These are phyloP conservation scores for Phengaris arion DNA, from an alignment of 2,888 invertebrate species.

Conservation along the genomic window DNA sequence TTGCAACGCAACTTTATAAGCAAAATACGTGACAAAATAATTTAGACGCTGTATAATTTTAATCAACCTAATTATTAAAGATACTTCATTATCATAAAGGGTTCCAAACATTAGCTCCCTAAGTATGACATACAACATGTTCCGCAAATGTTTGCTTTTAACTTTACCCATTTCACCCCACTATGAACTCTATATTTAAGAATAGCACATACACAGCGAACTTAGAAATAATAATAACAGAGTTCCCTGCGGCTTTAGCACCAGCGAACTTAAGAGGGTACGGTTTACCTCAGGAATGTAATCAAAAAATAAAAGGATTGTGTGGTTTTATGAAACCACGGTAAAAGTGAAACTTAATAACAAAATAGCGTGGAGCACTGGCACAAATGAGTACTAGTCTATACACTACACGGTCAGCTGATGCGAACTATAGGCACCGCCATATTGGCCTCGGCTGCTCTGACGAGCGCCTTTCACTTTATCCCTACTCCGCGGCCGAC, in stretches of 20 bases:
- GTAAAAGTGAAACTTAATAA: no score
- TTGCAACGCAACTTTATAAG: not conserved
- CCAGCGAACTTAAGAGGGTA: not conserved
- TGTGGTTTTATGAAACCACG: no score
- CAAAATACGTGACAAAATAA: not conserved
- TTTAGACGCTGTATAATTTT: slow-evolving; percentile 16
- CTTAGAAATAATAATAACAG: not conserved
- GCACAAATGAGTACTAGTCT: no score
- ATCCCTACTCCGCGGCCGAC: no score
- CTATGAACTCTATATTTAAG: slow-evolving; percentile 13
- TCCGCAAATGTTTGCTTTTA: slow-evolving; percentile 16
- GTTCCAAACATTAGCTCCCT: not conserved
- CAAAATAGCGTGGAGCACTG: no score
- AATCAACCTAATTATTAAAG: slow-evolving; percentile 21
- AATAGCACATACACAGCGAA: not conserved
- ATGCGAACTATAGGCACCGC: no score
- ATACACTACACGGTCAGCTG: no score
- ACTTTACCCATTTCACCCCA: not conserved
- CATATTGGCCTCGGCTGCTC: no score
- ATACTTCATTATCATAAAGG: slow-evolving; percentile 19
- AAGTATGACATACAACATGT: slow-evolving; percentile 12
- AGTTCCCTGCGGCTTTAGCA: not conserved
- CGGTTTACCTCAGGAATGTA: not conserved
- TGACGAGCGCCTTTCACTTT: no score
- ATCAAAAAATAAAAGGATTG: no score